Base-by-base conservation (phyloP, 1,140 invertebrate species). In the Lepidostoma basale region DNA sequence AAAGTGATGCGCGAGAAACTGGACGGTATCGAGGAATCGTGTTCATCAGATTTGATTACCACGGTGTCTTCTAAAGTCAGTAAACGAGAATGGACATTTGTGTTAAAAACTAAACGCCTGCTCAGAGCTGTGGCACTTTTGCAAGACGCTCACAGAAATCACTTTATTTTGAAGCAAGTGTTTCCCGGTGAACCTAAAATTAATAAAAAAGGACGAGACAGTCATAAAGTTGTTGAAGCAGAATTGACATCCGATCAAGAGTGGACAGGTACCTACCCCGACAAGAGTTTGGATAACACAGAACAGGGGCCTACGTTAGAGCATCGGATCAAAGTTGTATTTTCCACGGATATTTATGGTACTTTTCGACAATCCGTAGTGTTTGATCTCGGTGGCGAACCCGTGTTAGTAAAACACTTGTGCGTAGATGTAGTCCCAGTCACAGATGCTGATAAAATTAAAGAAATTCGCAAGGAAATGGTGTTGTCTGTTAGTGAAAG, bases 301-400 rank as follows among this genome's bases (percentile, higher is more conserved):
- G 75, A 80, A 78, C 72, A 78, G 73, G 23, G 75, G 73, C 59
- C 74, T 60, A 58, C 75, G 36, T 60, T 78, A 73, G 74, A 85
- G 60, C 88, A 91, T 75, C 83, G 84, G 65, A 81, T 93, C 0
- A 88, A 86, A 71, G 84, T 95, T 25, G 79, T 80, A 25, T 95
- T 94, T 76, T 83, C 83, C 33, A 89, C 91, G 0, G 85, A 88
- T 58, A 88, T 90, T 62, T 93, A 90, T 77, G 92, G 92, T 22
- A 93, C 91, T 2, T 95, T 93, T 75, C 84, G 90, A 1, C 92
- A 95, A 77, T 87, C 89, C 1, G 79, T 95, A 3, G 86, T 93
- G 0, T 92, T 95, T 78, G 91, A 92, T 77, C 91, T 93, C 77
- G 90, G 90, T 1, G 78, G 77, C 36, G 87, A 90, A 54, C 90